Evolutionary conservation across 2,888 invertebrate species (phyloP), one percentile per base, ranked within the genome.

Genomic region (Drosophila macrothrix): DNA sequence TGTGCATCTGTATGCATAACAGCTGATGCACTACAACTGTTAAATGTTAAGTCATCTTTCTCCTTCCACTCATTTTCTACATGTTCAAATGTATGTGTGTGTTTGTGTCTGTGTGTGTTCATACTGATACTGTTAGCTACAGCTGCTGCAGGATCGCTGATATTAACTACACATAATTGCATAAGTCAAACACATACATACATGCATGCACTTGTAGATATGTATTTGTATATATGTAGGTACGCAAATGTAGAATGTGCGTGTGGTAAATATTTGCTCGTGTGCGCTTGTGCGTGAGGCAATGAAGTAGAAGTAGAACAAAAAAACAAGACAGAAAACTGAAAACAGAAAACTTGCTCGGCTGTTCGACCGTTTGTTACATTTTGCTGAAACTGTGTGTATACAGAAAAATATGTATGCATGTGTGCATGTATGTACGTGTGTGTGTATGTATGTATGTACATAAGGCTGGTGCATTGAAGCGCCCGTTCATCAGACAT

Each of bases 281-380:
- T 39, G 55, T 52, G 39, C 41, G 19, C 61, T 35, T 75, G 61
- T 54, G 72, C 33, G 61, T 77, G 73, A 62, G 59, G 67, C 70
- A 80, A 69, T 76, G 80, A 78, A 78, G 84, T 64, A 64, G 71
- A 79, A 67, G 63, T 80, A 84, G 84, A 84, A 86, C 76, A 75
- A 73, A 67, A 79, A 67, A 25, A 46, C 22, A 46, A 12, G n/a
- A 22, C 7, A 46, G 16, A 46, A 46, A 22, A 46, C 43, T 22
- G 43, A 43, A 77, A 66, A 73, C 58, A 63, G 67, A 72, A 79
- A 82, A 80, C 76, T 68, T 67, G 72, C 78, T 76, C 78, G 73
- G 53, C 68, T 73, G 35, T 59, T 66, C 33, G 67, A 59, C 62
- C 53, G 61, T 55, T 68, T 65, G 73, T 77, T 56, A 55, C 64